Percentiles rank a stretch among this genome's conserved stretches.
phyloP scores from a whole-genome alignment of 1,140 invertebrate species.

The Sipha flava region DNA sequence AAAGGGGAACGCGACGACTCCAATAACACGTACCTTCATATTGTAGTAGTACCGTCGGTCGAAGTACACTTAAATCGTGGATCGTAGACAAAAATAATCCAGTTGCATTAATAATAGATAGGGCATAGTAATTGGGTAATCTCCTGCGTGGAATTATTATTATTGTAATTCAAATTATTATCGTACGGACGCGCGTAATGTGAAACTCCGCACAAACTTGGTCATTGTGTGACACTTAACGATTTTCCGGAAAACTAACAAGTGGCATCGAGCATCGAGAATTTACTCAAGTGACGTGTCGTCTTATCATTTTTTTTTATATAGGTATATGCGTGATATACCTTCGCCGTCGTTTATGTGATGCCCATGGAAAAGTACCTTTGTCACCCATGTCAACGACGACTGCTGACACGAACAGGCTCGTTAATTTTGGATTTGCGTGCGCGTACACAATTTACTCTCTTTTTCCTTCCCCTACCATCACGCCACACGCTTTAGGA shows the following conservation, averaged over 20 bases:
- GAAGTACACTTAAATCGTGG: no score
- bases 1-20: no score
- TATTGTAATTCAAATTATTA: background rate
- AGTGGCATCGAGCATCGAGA: background rate
- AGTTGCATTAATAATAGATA: no score
- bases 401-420: slow-evolving; percentile 23
- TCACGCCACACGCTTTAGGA: no score
- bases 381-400: background rate
- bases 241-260: background rate
- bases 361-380: background rate
- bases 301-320: no score
- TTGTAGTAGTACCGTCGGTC: no score
- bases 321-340: no score
- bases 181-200: background rate
- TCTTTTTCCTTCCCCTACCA: background rate
- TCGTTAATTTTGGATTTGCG: slow-evolving; percentile 28
- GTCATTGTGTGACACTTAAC: background rate
- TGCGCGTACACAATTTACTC: background rate
- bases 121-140: no score
- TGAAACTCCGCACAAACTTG: background rate
- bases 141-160: no score
- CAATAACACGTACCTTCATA: no score
- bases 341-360: background rate
- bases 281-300: background rate
- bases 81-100: no score